Conservation (phyloP, 2,797 vertebrate species). For the Glyptemys insculpta region DNA sequence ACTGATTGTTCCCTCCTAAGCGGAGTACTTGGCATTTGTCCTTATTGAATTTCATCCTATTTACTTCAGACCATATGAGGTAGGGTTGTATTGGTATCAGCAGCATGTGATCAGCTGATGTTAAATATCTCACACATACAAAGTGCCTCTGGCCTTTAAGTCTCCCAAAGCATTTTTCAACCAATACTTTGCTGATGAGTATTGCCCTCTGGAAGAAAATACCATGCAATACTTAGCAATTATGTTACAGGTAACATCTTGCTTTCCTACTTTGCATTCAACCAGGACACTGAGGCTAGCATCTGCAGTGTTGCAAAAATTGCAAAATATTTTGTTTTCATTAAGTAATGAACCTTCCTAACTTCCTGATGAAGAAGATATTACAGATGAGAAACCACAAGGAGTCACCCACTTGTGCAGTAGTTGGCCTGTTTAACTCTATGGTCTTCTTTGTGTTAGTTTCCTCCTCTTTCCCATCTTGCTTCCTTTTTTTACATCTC, state of each 20-base stretch:
- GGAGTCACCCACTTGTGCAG: not conserved
- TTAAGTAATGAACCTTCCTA: not conserved
- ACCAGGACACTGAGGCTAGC: not conserved
- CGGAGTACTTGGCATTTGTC: no score
- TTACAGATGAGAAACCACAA: not conserved
- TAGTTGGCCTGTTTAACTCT: not conserved
- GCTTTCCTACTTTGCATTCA: not conserved
- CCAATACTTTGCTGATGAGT: not conserved
- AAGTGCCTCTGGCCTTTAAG: not conserved
- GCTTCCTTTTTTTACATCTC: not conserved
- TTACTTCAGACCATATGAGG: no score
- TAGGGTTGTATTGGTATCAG: not conserved
- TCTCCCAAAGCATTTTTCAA: not conserved
- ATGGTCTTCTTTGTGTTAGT: not conserved
- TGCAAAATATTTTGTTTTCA: not conserved
- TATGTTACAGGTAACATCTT: not conserved
- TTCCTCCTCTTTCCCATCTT: not conserved
- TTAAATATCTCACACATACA: not conserved
- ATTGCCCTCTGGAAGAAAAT: not conserved
- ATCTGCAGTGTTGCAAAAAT: not conserved
- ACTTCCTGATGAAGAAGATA: not conserved
- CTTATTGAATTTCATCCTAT: no score
- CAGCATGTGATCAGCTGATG: not conserved
- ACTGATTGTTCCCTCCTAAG: no score
- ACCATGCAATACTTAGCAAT: not conserved